Evolutionary conservation across 2,888 invertebrate genomes (phyloP).

Genomic region (Cheilosia pagana): DNA sequence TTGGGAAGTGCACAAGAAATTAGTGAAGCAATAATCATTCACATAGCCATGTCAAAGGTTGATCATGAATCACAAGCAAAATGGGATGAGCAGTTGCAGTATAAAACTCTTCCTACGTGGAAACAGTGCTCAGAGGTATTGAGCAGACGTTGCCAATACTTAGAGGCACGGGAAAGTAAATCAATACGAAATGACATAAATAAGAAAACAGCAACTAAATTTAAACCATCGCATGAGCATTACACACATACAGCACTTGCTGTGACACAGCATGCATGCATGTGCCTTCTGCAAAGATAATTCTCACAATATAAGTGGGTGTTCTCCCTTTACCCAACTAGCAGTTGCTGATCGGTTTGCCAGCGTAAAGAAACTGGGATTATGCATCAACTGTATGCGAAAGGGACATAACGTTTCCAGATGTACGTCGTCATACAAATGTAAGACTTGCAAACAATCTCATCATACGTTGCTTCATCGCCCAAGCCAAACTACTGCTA

Average conservation of each 20-base stretch:
- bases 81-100: constrained; percentile 28
- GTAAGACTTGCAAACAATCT: constrained; percentile 32
- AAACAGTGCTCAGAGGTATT: constrained; percentile 1
- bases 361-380: constrained; percentile 29
- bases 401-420: constrained; percentile 44
- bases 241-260: constrained; percentile 15
- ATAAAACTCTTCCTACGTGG: constrained; percentile 12
- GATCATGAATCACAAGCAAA: constrained; percentile 11
- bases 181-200: neutral
- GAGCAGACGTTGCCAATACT: constrained; percentile 10
- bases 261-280: constrained; percentile 1
- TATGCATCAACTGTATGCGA: constrained; percentile 65
- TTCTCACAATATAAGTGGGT: constrained; percentile 42
- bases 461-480: constrained; percentile 60
- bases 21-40: constrained; percentile 1
- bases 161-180: neutral
- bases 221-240: constrained; percentile 2
- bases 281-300: constrained; percentile 21
- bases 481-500: neutral
- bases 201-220: neutral
- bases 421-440: constrained; percentile 44
- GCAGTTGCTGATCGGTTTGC: constrained; percentile 38
- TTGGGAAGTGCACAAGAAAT: neutral
- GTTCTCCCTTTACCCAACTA: constrained; percentile 23
- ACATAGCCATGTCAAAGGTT: constrained; percentile 18